Percentiles rank a stretch among this genome's conserved stretches.
Conservation (phyloP, 2,113 vertebrate species). For the Hippolais icterina region DNA sequence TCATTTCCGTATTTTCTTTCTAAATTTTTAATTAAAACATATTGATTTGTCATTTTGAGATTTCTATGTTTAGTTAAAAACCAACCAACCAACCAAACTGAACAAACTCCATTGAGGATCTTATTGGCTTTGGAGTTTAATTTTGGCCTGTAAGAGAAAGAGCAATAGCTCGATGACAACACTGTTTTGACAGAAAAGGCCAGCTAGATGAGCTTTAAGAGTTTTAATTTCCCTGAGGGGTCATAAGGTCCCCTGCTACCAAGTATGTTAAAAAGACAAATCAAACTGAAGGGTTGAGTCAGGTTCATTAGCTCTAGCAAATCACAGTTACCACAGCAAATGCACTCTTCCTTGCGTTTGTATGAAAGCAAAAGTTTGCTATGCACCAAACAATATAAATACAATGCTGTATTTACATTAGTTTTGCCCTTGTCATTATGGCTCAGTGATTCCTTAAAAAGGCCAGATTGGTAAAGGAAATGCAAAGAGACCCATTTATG, state of each 20-base stretch:
- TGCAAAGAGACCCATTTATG: neutral
- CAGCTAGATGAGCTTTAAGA: constrained; percentile 24
- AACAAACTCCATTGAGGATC: neutral
- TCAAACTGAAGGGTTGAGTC: constrained; percentile 1
- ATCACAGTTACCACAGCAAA: neutral
- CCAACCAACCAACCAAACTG: neutral
- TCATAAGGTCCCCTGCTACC: constrained; percentile 21
- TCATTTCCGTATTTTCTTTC: neutral
- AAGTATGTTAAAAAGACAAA: constrained; percentile 42
- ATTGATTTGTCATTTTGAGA: constrained; percentile 34
- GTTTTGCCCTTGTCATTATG: neutral
- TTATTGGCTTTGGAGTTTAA: neutral
- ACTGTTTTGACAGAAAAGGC: constrained; percentile 10
- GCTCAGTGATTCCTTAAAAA: neutral
- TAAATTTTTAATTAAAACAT: neutral
- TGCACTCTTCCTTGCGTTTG: neutral
- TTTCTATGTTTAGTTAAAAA: constrained; percentile 13
- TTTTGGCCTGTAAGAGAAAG: neutral
- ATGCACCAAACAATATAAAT: neutral
- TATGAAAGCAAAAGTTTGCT: neutral
- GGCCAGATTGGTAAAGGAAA: neutral
- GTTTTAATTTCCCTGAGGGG: constrained; percentile 52
- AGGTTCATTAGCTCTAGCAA: constrained; percentile 26
- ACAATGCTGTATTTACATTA: neutral
- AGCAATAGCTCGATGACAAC: neutral